phyloP scores from a whole-genome alignment of 64 coral and sea anemone species.

The Actinia equina region DNA sequence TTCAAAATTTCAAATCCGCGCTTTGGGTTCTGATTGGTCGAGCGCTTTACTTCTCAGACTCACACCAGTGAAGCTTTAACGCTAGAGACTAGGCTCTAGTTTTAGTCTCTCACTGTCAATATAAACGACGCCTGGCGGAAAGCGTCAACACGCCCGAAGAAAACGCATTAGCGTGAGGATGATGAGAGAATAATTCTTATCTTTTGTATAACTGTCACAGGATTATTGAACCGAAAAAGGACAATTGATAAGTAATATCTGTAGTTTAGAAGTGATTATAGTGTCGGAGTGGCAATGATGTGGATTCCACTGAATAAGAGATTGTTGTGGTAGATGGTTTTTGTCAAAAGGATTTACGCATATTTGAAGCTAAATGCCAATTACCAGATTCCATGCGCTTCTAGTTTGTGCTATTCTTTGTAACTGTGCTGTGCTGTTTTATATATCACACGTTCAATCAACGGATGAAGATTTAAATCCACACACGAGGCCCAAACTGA shows the following conservation, averaged over 20 bases:
- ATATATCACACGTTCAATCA: conserved; percentile 72
- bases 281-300: not conserved
- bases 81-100: conserved; percentile 14
- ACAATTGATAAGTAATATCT: not conserved
- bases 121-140: conserved; percentile 20
- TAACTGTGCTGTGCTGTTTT: conserved; percentile 79
- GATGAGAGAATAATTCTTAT: not conserved
- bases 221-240: not conserved
- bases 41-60: not conserved
- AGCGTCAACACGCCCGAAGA: not conserved
- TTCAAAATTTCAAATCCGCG: conserved; percentile 20
- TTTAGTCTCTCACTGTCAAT: not conserved
- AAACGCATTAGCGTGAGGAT: not conserved
- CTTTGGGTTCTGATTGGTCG: conserved; percentile 34
- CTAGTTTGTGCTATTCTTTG: conserved; percentile 68
- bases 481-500: not conserved
- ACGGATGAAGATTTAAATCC: conserved; percentile 25
- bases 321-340: not conserved
- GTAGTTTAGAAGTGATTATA: not conserved
- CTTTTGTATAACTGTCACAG: not conserved
- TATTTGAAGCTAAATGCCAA: conserved; percentile 42
- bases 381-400: conserved; percentile 60
- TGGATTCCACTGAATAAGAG: not conserved
- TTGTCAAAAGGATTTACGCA: not conserved
- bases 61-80: not conserved